Conservation (phyloP, 2,797 vertebrate species). For the Myotis myotis region DNA sequence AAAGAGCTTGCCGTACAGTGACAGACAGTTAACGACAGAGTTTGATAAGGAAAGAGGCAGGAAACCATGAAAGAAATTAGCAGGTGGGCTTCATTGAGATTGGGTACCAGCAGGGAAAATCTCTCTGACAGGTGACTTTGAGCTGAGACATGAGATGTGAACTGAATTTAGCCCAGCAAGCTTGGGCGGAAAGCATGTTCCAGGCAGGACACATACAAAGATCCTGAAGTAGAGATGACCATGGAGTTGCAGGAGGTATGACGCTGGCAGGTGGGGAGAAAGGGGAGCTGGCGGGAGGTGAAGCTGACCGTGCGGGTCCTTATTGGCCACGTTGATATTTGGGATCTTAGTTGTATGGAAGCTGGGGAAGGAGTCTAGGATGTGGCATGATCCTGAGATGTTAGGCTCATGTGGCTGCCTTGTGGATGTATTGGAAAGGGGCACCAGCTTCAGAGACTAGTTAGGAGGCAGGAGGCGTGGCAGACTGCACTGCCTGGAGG, state of each 20-base stretch:
- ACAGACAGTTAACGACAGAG: background rate
- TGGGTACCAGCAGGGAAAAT: background rate
- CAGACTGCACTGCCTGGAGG: background rate
- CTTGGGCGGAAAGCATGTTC: background rate
- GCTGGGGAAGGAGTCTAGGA: background rate
- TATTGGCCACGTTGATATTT: background rate
- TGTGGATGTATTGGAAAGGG: background rate
- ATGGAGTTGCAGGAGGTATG: background rate
- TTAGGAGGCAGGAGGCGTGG: background rate
- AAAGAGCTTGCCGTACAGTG: background rate
- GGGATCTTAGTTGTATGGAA: background rate
- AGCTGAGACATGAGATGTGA: background rate
- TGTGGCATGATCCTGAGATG: background rate
- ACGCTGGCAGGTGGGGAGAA: background rate
- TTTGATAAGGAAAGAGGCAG: background rate
- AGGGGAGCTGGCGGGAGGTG: background rate
- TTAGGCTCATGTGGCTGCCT: background rate
- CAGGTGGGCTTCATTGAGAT: background rate
- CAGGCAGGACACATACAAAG: background rate
- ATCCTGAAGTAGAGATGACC: background rate
- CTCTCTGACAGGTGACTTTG: background rate
- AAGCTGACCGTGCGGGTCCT: too few species aligned
- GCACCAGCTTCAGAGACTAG: background rate
- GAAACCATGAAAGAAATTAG: background rate
- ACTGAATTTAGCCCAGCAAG: background rate